Conservation (phyloP, 1,140 invertebrate genomes). For the Pissodes strobi region DNA sequence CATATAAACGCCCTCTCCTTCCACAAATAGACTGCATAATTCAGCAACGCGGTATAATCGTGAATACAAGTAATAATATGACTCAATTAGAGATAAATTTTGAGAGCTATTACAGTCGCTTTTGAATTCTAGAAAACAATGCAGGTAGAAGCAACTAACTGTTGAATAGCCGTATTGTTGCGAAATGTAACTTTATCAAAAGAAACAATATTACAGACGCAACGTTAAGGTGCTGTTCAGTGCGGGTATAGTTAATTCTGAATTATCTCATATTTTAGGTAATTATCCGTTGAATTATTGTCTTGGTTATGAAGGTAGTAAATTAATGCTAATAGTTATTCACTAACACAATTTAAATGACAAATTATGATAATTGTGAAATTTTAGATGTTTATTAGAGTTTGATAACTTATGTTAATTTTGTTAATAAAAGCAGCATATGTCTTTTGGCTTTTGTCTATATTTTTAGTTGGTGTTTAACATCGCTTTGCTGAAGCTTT, state of each 20-base stretch:
- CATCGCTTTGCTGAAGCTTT: too few species aligned
- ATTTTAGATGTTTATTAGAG: too few species aligned
- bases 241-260: neutral
- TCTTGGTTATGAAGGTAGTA: neutral
- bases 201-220: neutral
- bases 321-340: too few species aligned
- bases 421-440: too few species aligned
- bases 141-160: neutral
- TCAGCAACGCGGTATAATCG: too few species aligned
- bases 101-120: neutral
- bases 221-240: neutral
- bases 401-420: too few species aligned
- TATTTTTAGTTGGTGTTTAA: too few species aligned
- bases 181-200: neutral
- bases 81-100: conserved; percentile 1
- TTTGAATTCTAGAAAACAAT: neutral
- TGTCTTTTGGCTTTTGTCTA: too few species aligned
- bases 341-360: too few species aligned
- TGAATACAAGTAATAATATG: neutral
- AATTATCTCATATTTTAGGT: neutral
- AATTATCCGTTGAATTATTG: neutral
- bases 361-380: too few species aligned
- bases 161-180: neutral
- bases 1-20: too few species aligned
- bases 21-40: too few species aligned